A percentile compares a stretch with the other conserved stretches of the same genome.
Conservation (phyloP, 2,113 vertebrate genomes). For the Coturnix japonica region DNA sequence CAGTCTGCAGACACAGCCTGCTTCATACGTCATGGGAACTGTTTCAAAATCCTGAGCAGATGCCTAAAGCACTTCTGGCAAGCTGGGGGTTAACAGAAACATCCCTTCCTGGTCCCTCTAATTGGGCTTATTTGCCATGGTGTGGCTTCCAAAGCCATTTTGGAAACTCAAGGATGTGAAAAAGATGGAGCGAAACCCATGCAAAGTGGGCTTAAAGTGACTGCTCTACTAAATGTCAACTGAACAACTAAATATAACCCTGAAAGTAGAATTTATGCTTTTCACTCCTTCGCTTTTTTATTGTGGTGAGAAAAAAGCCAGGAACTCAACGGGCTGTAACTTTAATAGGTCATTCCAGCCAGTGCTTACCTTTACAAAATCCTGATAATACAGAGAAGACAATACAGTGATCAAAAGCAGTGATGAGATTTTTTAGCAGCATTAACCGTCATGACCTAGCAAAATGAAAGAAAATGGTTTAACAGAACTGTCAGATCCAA, state of each 20-base stretch:
- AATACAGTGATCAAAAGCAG: slow-evolving; percentile 85
- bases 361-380: slow-evolving; percentile 85
- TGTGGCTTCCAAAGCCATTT: slow-evolving; percentile 37
- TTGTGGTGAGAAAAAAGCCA: slow-evolving; percentile 66
- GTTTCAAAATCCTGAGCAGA: not conserved
- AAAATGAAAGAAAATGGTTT: slow-evolving; percentile 95
- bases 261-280: slow-evolving; percentile 74
- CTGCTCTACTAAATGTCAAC: slow-evolving; percentile 64
- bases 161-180: slow-evolving; percentile 43
- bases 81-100: slow-evolving; percentile 27
- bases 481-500: slow-evolving; percentile 99
- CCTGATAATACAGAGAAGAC: slow-evolving; percentile 76
- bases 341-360: slow-evolving; percentile 81
- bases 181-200: slow-evolving; percentile 62
- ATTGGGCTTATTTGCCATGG: slow-evolving; percentile 38
- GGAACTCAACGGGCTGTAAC: slow-evolving; percentile 77
- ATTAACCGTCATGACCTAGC: slow-evolving; percentile 96
- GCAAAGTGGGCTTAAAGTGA: slow-evolving; percentile 62
- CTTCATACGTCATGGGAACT: not conserved
- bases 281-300: slow-evolving; percentile 74
- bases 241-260: slow-evolving; percentile 77
- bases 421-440: slow-evolving; percentile 93
- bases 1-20: not conserved
- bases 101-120: slow-evolving; percentile 27
- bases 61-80: not conserved